Conservation (phyloP, 2,888 invertebrate species). For the Dilophus febrilis region DNA sequence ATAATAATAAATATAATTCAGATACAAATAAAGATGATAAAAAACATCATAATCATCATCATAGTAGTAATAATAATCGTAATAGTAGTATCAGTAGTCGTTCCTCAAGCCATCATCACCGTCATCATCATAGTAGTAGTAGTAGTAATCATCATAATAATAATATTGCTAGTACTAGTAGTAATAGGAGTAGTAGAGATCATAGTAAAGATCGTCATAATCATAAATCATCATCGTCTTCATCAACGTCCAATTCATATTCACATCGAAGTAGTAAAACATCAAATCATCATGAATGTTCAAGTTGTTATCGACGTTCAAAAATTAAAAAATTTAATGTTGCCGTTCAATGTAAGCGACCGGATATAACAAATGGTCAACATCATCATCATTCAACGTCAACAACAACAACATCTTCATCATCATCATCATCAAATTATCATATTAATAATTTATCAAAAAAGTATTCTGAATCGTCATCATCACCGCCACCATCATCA, state of each 20-base stretch:
- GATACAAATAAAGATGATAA: too few species aligned
- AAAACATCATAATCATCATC: too few species aligned
- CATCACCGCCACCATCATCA: too few species aligned
- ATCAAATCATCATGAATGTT: constrained; percentile 32
- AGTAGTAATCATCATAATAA: neutral
- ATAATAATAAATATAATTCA: too few species aligned
- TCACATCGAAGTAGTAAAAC: constrained; percentile 13
- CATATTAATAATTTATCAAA: too few species aligned
- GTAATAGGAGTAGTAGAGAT: neutral
- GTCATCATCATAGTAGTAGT: neutral
- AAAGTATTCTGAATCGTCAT: too few species aligned
- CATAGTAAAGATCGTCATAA: constrained; percentile 9
- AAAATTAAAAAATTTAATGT: constrained; percentile 52
- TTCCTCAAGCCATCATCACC: constrained; percentile 11
- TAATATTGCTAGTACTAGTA: constrained; percentile 7
- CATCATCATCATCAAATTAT: too few species aligned
- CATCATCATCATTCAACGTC: too few species aligned
- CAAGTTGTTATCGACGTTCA: constrained; percentile 49
- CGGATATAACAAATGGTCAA: neutral
- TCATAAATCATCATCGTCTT: constrained; percentile 8
- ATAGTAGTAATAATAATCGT: constrained; percentile 12
- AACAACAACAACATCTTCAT: too few species aligned
- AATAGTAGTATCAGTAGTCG: constrained; percentile 7
- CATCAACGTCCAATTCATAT: constrained; percentile 11
- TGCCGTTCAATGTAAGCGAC: constrained; percentile 47